phyloP scores from a whole-genome alignment of 1,140 invertebrate species.

The Drosophila leontia region DNA sequence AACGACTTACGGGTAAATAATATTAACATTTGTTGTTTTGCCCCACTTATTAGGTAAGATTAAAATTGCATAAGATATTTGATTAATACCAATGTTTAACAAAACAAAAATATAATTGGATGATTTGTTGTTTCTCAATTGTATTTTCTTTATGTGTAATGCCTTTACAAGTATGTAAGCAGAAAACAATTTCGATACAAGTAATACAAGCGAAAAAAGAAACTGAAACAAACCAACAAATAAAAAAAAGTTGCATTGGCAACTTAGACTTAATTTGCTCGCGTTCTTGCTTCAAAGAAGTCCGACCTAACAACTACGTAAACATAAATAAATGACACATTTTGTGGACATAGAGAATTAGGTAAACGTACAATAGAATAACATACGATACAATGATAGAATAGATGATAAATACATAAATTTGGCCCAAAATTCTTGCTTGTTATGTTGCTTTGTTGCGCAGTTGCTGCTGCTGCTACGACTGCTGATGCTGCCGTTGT shows the following conservation, averaged over 20 bases:
- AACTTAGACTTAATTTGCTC: constrained; percentile 22
- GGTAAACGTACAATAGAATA: constrained; percentile 72
- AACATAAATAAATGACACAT: constrained; percentile 82
- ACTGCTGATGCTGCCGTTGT: constrained; percentile 2
- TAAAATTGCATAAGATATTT: constrained; percentile 70
- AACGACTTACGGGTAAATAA: constrained; percentile 77
- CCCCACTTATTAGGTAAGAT: constrained; percentile 53
- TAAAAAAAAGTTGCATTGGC: constrained; percentile 16
- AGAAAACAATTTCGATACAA: constrained; percentile 31
- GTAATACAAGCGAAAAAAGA: constrained; percentile 52
- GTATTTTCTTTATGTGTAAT: constrained; percentile 42
- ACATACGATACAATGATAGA: constrained; percentile 57
- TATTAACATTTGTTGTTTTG: constrained; percentile 70
- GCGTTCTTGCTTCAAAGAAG: constrained; percentile 19
- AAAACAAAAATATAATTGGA: constrained; percentile 63
- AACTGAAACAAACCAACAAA: constrained; percentile 28
- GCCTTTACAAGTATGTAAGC: constrained; percentile 35
- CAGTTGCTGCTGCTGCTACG: constrained; percentile 11
- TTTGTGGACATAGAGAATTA: constrained; percentile 80
- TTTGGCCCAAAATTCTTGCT: constrained; percentile 46
- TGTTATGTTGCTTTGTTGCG: constrained; percentile 20
- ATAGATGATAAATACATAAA: constrained; percentile 75
- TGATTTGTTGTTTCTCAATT: constrained; percentile 26
- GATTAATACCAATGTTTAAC: constrained; percentile 78
- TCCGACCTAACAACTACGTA: constrained; percentile 68